Base-by-base conservation (phyloP, 2,888 invertebrate genomes). In the Xylota sylvarum region DNA sequence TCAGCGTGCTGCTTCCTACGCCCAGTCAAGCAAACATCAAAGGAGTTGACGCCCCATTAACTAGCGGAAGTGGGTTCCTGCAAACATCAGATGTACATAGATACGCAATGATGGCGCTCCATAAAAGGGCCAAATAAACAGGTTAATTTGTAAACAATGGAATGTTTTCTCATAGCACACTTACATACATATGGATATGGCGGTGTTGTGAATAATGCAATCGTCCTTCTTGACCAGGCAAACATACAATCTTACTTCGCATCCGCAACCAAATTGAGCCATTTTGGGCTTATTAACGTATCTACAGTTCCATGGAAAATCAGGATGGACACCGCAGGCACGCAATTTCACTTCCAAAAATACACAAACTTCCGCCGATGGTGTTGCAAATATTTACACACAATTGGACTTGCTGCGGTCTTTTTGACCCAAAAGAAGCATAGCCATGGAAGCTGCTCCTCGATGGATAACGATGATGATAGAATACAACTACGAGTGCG, bases 31-130 rank as follows among this genome's bases (percentile, higher is more conserved):
- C 74, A 79, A 84, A 84, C 74, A 84, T 74, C 72, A 79, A 79
- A 70, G 64, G 27, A 79, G 67, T 50, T 84, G 67, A 79, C 74
- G 84, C 69, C 74, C 69, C 80, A 84, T 79, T 79, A 74, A 56
- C 82, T 76, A 43, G 50, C 72, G 58, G 69, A 80, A 73, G 65
- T 70, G 27, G 23, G 19, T 30, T 64, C 60, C 43, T 60, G 64
- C 74, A 23, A 74, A 56, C 79, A 65, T 64, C 70, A 52, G 37
- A 60, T 48, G 35, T 50, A n/a, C n/a, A n/a, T n/a, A 40, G 19
- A 77, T 55, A 60, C 46, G 65, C 77, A 67, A 78, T 67, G 65
- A 60, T 65, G 52, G 67, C 48, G 32, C 23, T 23, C 43, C 17
- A 43, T 14, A 65, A 69, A 67, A 78, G 46, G 19, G 10, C 19